Evolutionary conservation across 2,888 invertebrate genomes (phyloP).

Genomic region (Sinotaia quadrata): DNA sequence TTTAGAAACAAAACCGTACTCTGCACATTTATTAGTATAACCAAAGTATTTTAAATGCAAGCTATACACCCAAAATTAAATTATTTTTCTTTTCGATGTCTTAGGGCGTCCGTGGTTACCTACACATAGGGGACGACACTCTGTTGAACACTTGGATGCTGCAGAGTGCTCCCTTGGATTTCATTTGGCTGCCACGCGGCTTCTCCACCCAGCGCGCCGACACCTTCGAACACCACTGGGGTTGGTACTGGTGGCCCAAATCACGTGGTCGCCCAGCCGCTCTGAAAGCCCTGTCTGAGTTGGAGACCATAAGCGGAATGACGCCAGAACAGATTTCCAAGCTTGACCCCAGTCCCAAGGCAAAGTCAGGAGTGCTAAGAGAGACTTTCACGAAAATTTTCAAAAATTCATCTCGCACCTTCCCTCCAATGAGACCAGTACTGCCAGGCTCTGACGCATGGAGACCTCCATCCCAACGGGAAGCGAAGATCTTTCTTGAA

Average conservation of each 20-base stretch:
- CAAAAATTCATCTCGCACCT: not conserved
- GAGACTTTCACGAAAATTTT: not conserved
- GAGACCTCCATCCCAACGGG: not conserved
- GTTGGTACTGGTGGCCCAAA: slow-evolving; percentile 16
- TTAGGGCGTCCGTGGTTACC: slow-evolving; percentile 13
- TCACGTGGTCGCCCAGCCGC: not conserved
- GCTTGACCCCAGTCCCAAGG: not conserved
- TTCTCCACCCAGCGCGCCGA: not conserved
- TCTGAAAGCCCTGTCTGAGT: not conserved
- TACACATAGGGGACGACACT: slow-evolving; percentile 29
- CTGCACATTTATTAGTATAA: too few species aligned
- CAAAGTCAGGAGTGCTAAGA: not conserved
- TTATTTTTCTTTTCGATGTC: not conserved
- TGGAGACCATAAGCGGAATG: slow-evolving; percentile 2
- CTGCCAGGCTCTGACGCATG: not conserved
- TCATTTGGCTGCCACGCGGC: slow-evolving; percentile 18
- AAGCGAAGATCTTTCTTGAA: not conserved
- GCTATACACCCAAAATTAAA: too few species aligned
- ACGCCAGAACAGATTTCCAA: not conserved
- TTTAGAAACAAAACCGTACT: too few species aligned
- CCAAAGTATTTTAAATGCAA: too few species aligned
- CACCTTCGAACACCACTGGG: not conserved
- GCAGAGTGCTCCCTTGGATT: slow-evolving; percentile 4
- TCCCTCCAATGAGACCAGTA: too few species aligned
- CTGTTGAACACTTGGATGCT: slow-evolving; percentile 21